A percentile compares a stretch with the other conserved stretches of the same genome.
Evolutionary conservation across 92 coral and sea anemone genomes (phyloP).

Genomic region (Meandrina meandrites): DNA sequence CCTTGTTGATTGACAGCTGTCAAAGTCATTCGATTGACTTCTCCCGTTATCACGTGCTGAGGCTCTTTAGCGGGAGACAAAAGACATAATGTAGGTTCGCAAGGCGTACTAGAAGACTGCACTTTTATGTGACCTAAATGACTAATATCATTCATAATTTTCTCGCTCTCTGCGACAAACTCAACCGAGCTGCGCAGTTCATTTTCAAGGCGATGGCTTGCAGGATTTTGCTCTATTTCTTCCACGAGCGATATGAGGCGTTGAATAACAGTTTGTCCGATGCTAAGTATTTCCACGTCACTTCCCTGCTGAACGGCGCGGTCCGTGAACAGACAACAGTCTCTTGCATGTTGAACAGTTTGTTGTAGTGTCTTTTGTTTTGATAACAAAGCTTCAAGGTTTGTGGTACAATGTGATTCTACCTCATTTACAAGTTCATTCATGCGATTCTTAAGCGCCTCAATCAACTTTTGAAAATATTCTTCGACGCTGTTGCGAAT

Average conservation of each 20-base stretch:
- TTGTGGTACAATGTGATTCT: constrained; percentile 41
- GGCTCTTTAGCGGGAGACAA: constrained; percentile 40
- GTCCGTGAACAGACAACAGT: constrained; percentile 67
- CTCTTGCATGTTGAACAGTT: constrained; percentile 42
- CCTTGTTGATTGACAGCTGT: constrained; percentile 72
- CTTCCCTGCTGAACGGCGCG: constrained; percentile 55
- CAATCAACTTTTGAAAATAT: constrained; percentile 61
- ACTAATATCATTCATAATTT: constrained; percentile 25
- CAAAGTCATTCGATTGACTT: constrained; percentile 66
- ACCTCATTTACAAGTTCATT: constrained; percentile 59
- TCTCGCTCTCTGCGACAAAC: constrained; percentile 37
- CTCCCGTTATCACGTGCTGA: constrained; percentile 64
- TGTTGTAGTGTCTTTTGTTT: constrained; percentile 47
- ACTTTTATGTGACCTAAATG: constrained; percentile 41
- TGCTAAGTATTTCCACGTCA: constrained; percentile 63
- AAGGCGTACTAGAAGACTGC: constrained; percentile 40
- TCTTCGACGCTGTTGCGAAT: constrained; percentile 58
- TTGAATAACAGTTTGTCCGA: constrained; percentile 54
- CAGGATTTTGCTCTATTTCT: constrained; percentile 34
- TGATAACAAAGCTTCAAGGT: constrained; percentile 57
- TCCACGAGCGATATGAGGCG: constrained; percentile 48
- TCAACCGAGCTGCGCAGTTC: constrained; percentile 5
- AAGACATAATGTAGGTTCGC: constrained; percentile 65
- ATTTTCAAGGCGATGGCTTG: background rate
- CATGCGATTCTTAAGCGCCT: constrained; percentile 70